Percentiles rank a stretch among this genome's conserved stretches.
Evolutionary conservation across 2,797 vertebrate genomes (phyloP).

Genomic region (Lateolabrax maculatus): DNA sequence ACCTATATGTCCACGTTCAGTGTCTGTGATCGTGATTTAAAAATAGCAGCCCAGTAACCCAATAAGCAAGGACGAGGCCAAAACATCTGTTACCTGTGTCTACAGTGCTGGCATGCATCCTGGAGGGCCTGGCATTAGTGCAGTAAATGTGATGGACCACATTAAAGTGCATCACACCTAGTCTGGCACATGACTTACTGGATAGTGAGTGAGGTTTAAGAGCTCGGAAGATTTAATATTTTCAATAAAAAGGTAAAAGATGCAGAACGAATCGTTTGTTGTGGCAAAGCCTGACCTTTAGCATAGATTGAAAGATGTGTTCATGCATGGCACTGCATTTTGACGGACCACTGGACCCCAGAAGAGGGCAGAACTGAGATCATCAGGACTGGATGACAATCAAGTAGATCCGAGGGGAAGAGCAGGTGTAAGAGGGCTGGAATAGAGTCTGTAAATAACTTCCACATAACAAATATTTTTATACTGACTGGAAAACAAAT

Average conservation of each 20-base stretch:
- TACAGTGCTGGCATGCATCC: neutral
- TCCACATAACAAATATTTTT: no score
- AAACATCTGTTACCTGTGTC: conserved; percentile 16
- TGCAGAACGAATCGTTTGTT: neutral
- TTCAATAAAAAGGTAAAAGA: neutral
- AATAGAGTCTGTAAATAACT: no score
- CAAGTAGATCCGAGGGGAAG: neutral
- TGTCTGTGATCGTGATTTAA: neutral
- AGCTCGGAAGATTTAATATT: neutral
- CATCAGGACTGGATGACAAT: neutral
- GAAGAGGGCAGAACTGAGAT: no score
- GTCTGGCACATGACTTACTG: conserved; percentile 1
- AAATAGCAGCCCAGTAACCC: neutral
- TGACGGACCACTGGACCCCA: neutral
- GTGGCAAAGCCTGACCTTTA: neutral
- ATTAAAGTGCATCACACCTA: conserved; percentile 16
- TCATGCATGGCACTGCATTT: neutral
- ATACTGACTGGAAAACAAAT: neutral
- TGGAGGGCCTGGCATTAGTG: neutral
- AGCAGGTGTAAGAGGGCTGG: no score
- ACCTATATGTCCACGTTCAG: neutral
- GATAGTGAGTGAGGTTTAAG: neutral
- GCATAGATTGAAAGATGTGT: neutral
- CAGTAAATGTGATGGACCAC: conserved; percentile 7
- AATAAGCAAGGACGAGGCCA: conserved; percentile 3